Percentiles rank a stretch among this genome's conserved stretches.
These are phyloP conservation scores for Apteryx mantelli DNA, from an alignment of 2,113 vertebrate species.

Conservation along the genomic window DNA sequence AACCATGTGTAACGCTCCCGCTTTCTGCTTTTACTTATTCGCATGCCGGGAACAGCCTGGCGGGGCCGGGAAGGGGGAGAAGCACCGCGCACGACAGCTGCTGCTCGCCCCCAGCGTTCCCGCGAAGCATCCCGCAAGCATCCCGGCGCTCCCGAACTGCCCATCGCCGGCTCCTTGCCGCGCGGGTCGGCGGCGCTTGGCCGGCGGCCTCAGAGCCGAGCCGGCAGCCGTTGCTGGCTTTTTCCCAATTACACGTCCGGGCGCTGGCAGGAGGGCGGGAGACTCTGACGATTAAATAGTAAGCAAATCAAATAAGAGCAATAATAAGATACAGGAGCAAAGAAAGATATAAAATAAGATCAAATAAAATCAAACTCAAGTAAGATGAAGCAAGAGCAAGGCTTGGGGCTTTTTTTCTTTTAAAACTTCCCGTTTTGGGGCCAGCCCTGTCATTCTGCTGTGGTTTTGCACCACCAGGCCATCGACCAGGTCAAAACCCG, in stretches of 20 bases:
- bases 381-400: not conserved
- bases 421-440: rapidly evolving
- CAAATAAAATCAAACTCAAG: too few relatives aligned
- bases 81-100: too few relatives aligned
- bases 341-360: not conserved
- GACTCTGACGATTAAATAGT: not conserved
- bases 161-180: too few relatives aligned
- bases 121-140: not conserved
- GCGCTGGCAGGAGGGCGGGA: too few relatives aligned
- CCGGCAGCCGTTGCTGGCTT: too few relatives aligned
- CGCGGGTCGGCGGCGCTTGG: too few relatives aligned
- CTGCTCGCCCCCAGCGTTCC: not conserved
- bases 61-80: too few relatives aligned
- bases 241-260: too few relatives aligned
- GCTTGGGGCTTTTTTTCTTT: not conserved
- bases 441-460: not conserved
- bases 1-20: not conserved
- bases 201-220: too few relatives aligned
- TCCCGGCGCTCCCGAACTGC: too few relatives aligned
- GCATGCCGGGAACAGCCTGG: too few relatives aligned
- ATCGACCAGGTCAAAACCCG: not conserved
- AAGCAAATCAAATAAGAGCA: not conserved
- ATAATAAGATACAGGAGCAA: too few relatives aligned
- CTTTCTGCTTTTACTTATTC: constrained; percentile 5
- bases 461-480: not conserved